These are phyloP conservation scores for Phasianus colchicus DNA, from an alignment of 2,113 vertebrate genomes.

Conservation along the genomic window DNA sequence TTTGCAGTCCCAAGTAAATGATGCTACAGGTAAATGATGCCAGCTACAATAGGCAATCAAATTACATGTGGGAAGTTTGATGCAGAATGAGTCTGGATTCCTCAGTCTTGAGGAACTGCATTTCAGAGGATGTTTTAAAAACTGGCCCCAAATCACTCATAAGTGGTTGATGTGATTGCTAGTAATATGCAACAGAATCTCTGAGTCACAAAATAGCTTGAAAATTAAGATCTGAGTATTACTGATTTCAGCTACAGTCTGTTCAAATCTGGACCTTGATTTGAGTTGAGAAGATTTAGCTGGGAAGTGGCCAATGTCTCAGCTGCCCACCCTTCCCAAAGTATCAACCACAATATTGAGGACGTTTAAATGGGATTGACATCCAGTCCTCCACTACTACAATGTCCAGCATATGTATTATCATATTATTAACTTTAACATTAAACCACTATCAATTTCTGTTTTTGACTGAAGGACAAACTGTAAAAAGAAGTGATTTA, in stretches of 20 bases:
- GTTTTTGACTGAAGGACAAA: background rate
- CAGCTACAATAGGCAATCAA: background rate
- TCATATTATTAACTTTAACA: background rate
- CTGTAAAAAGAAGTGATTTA: background rate
- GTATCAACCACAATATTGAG: background rate
- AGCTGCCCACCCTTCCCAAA: background rate
- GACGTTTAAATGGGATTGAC: background rate
- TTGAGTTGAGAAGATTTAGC: conserved; percentile 16
- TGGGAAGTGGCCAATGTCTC: background rate
- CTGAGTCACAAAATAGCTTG: background rate
- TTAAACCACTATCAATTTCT: background rate
- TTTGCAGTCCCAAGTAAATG: background rate
- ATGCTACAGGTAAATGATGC: background rate
- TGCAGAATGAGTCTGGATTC: background rate
- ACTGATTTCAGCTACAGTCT: background rate
- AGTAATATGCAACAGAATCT: background rate
- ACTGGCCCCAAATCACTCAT: background rate
- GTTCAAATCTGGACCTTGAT: background rate
- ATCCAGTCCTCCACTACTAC: background rate
- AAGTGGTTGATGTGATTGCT: background rate
- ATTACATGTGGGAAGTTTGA: background rate
- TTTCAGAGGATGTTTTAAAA: background rate
- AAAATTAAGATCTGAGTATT: background rate
- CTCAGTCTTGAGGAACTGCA: background rate
- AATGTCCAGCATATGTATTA: background rate